Evolutionary conservation across 1,140 invertebrate species (phyloP).

Genomic region (Gryon sp.): DNA sequence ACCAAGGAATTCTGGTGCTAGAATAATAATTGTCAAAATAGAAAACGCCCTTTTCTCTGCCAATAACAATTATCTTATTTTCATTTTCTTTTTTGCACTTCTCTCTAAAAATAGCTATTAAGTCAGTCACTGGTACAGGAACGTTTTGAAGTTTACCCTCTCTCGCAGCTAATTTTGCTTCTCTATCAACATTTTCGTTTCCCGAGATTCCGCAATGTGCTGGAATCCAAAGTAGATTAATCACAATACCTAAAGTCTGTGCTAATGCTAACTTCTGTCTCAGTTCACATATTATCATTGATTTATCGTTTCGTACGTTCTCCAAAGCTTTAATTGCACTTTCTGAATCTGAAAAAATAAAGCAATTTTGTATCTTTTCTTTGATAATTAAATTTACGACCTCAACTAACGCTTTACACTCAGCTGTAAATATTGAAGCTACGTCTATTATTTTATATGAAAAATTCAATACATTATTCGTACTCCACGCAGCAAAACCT

Average conservation of each 20-base stretch:
- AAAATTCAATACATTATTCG: neutral
- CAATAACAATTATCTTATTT: neutral
- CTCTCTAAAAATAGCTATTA: neutral
- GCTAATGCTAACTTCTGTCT: neutral
- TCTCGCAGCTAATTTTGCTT: neutral
- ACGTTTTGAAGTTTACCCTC: neutral
- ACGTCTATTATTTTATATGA: neutral
- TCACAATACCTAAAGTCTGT: neutral
- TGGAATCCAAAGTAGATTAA: conserved; percentile 3
- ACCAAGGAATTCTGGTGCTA: neutral
- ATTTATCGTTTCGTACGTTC: too few relatives aligned
- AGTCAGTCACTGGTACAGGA: conserved; percentile 2
- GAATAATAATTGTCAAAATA: conserved; percentile 2
- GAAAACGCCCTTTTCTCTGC: neutral
- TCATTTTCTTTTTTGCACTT: conserved; percentile 1
- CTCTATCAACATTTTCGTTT: conserved; percentile 2
- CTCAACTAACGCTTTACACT: neutral
- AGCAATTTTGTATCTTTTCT: too few relatives aligned
- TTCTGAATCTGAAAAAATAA: too few relatives aligned
- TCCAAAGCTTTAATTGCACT: too few relatives aligned
- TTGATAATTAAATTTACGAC: too few relatives aligned
- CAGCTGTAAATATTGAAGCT: neutral
- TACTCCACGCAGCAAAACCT: neutral
- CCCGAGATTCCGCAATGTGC: neutral
- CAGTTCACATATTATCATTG: too few relatives aligned